Evolutionary conservation across 2,113 vertebrate genomes (phyloP), one percentile per base, ranked within the genome.

Genomic region (Silurus meridionalis): DNA sequence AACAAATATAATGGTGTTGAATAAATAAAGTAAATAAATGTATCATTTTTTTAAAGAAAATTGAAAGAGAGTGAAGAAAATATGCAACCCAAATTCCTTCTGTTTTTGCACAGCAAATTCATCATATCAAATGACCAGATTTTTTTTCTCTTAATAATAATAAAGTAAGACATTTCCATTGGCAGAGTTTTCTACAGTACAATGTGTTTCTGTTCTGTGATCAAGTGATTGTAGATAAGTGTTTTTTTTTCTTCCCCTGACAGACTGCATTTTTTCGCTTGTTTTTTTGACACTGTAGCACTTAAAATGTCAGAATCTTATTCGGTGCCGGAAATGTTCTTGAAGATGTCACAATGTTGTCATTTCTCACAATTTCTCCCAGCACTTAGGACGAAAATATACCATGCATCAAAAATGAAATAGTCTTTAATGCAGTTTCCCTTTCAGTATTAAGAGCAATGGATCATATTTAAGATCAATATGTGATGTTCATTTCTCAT

Each of bases 241-340:
- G 57, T 8, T 61, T 19, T 80, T 80, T 37, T 37, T 37, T 37
- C 2, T 37, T 37, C 2, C 60, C 78, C 78, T 80, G 78, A 61
- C 78, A 80, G 57, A 23, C 37, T 37, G 37, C 28, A 23, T 80
- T 48, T 7, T 61, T 13, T 28, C 13, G 58, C 82, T 72, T 83
- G 66, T 71, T 83, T 71, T 83, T 83, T 83, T 71, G 82, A 83
- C 74, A 67, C 50, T 23, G 58, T 46, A 69, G 63, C 84, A 85
- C 84, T 85, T 85, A 85, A 85, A 55, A 80, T 85, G 84, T 85
- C 84, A 85, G 52, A n/a, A 66, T 50, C 53, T 67, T 17, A 46
- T 85, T 80, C 58, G 13, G 55, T 13, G 9, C 11, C 79, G 28
- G 53, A 80, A 46, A 72, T 66, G 23, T 84, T 85, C 64, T 58